Percentiles rank a stretch among this genome's conserved stretches.
Conservation (phyloP, 2,888 invertebrate genomes). For the Zaprionus bogoriensis region DNA sequence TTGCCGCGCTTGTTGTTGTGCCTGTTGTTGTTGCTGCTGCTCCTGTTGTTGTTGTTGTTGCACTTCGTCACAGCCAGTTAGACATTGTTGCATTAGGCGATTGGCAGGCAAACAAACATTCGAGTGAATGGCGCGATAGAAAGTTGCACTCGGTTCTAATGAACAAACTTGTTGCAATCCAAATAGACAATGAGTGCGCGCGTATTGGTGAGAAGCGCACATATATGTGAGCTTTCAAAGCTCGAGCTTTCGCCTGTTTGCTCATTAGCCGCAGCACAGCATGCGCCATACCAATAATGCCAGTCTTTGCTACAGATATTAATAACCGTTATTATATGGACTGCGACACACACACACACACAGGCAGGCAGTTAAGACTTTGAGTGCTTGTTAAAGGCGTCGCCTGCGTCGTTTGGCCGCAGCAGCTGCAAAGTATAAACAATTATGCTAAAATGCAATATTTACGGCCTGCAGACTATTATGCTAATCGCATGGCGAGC, state of each 20-base stretch:
- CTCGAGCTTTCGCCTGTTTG: neutral
- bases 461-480: conserved; percentile 64
- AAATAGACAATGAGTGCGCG: neutral
- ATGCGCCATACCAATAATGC: neutral
- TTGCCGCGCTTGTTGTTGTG: conserved; percentile 4
- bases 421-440: conserved; percentile 66
- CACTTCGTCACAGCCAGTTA: conserved; percentile 52
- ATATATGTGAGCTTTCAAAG: neutral
- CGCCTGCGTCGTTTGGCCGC: conserved; percentile 32
- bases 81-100: conserved; percentile 54
- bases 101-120: conserved; percentile 44
- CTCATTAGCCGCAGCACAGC: neutral
- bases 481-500: conserved; percentile 61
- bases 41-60: conserved; percentile 37
- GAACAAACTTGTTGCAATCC: conserved; percentile 17
- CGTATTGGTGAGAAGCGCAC: neutral
- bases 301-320: neutral
- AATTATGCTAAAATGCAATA: conserved; percentile 75
- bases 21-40: conserved; percentile 10
- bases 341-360: neutral
- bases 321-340: neutral
- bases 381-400: conserved; percentile 21
- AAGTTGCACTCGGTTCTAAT: conserved; percentile 56
- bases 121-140: conserved; percentile 66
- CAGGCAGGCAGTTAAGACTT: conserved; percentile 1